Evolutionary conservation across 2,113 vertebrate species (phyloP).

Genomic region (Antechinus flavipes): DNA sequence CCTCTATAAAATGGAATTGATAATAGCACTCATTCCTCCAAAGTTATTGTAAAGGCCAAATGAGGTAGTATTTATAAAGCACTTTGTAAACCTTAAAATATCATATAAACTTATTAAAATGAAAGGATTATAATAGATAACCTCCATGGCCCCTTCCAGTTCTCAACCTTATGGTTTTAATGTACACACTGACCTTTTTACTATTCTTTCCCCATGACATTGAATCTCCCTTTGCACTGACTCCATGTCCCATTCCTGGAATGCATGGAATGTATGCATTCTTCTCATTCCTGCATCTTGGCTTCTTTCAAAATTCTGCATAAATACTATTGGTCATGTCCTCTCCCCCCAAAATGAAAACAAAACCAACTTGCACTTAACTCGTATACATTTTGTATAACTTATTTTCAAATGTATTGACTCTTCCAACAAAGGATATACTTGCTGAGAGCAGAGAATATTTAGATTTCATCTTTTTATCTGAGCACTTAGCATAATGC

Average conservation of each 20-base stretch:
- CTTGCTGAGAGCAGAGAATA: neutral
- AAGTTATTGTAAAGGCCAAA: neutral
- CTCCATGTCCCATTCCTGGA: neutral
- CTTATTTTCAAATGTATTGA: neutral
- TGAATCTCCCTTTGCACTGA: neutral
- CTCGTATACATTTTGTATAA: neutral
- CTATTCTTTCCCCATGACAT: neutral
- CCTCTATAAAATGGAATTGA: neutral
- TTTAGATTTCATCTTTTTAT: neutral
- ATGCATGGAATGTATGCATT: neutral
- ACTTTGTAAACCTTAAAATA: neutral
- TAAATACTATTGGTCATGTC: neutral
- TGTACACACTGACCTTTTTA: neutral
- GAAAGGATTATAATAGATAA: neutral
- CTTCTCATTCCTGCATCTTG: neutral
- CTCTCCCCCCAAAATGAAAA: neutral
- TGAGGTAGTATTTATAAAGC: neutral
- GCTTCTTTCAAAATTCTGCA: neutral
- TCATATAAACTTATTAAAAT: neutral
- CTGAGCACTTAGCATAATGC: neutral
- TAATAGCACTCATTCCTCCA: neutral
- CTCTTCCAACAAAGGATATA: neutral
- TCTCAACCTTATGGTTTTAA: neutral
- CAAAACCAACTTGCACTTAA: neutral
- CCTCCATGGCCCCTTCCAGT: neutral